These are phyloP conservation scores for Eremobia ochroleuca DNA, from an alignment of 2,888 invertebrate species.

Conservation along the genomic window DNA sequence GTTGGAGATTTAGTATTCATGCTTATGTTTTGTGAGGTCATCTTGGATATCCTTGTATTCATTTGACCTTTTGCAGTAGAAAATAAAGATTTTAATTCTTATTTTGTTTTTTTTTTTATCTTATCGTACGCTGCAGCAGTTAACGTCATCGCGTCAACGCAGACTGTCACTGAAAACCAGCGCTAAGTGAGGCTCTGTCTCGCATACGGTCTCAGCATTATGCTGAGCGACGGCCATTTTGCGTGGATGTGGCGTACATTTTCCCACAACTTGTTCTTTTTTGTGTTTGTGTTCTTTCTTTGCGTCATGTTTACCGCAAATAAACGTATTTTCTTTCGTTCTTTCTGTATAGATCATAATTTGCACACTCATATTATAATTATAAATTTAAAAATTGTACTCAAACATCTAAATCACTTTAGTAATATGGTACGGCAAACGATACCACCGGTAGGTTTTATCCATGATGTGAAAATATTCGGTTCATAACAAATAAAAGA, in stretches of 20 bases:
- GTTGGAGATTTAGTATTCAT: slow-evolving; percentile 42
- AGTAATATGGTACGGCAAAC: neutral
- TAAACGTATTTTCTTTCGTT: neutral
- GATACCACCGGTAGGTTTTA: neutral
- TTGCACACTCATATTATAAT: neutral
- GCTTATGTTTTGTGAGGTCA: slow-evolving; percentile 21
- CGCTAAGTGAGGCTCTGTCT: no score
- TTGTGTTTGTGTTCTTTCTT: neutral
- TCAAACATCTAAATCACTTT: neutral
- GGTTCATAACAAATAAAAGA: neutral
- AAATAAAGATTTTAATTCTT: neutral
- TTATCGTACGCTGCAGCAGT: neutral
- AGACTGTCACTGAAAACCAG: no score
- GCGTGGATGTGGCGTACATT: neutral
- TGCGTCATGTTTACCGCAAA: neutral
- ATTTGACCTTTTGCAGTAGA: slow-evolving; percentile 5
- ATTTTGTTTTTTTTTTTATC: neutral
- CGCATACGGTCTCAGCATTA: no score
- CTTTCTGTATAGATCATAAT: neutral
- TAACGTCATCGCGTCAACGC: no score
- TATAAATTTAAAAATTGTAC: neutral
- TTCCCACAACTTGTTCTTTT: no score
- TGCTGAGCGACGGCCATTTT: neutral
- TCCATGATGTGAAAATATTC: neutral
- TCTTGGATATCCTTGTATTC: slow-evolving; percentile 3